These are phyloP conservation scores for Dendrolimus kikuchii DNA, from an alignment of 1,140 invertebrate genomes.

Conservation along the genomic window DNA sequence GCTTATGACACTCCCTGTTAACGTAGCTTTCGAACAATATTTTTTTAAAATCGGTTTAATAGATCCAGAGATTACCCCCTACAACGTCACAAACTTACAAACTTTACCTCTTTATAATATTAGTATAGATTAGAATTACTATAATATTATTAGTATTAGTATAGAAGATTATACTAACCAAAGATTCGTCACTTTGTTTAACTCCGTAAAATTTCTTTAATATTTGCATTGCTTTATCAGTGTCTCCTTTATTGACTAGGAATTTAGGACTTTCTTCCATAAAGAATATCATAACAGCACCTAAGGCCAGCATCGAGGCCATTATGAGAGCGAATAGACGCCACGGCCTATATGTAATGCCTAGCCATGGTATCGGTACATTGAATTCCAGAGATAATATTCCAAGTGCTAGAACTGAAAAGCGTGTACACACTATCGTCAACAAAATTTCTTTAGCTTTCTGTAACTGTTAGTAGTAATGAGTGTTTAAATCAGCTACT, in stretches of 20 bases:
- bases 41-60: too few species aligned
- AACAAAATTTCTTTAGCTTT: too few species aligned
- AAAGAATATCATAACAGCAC: constrained; percentile 67
- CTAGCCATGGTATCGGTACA: constrained; percentile 28
- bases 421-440: not conserved
- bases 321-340: constrained; percentile 75
- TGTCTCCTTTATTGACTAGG: constrained; percentile 66
- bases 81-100: too few species aligned
- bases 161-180: not conserved
- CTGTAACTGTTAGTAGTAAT: too few species aligned
- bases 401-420: constrained; percentile 74
- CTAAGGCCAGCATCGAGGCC: constrained; percentile 73
- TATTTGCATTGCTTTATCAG: constrained; percentile 66
- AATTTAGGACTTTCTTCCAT: constrained; percentile 81
- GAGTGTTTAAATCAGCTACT: too few species aligned
- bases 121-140: too few species aligned
- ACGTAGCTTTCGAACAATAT: too few species aligned
- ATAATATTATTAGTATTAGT: not conserved
- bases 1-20: too few species aligned
- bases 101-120: too few species aligned
- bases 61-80: too few species aligned
- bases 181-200: constrained; percentile 1
- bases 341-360: constrained; percentile 72
- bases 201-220: constrained; percentile 55
- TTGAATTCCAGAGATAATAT: constrained; percentile 70